Evolutionary conservation across 2,797 vertebrate genomes (phyloP), one percentile per base, ranked within the genome.

Genomic region (Pachyuromys duprasi): DNA sequence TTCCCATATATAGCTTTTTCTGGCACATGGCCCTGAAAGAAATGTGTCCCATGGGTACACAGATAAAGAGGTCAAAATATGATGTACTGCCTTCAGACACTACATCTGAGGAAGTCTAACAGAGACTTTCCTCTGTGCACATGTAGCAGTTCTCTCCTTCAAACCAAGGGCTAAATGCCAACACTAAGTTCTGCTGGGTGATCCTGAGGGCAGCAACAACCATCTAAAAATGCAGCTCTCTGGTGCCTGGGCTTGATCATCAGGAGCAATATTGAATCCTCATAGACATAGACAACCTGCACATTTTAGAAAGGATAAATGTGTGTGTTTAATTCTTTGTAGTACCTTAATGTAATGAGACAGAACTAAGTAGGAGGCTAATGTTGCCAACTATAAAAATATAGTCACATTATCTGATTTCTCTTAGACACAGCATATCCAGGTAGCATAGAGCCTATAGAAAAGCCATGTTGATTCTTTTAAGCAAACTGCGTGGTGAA

Each of bases 31-130:
- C 65, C 91, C 74, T 94, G 62, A 94, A 92, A 90, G 67, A 95
- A 95, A 96, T 96, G 84, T 95, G 74, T 95, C 94, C 79, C 96
- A 13, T 83, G 91, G 42, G 91, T 86, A 83, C 80, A 78, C 72
- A 42, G 89, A 95, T 96, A 95, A 95, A 97, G 91, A 96, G 91
- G 93, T 97, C 79, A 95, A 45, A 80, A 3, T 67, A 76, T 93
- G 94, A 94, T 90, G 26, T 89, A 95, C 65, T 94, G 26, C 83
- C 93, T 89, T 90, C 81, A 92, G 49, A 95, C 62, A 83, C 45
- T 92, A 2, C 75, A 75, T 87, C 18, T 69, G 83, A 89, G 63
- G 49, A 93, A 93, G 62, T 49, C 9, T 70, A 94, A 92, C 20
- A 89, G 76, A 79, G 60, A 62, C 11, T 91, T 90, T 93, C 79